A percentile compares a stretch with the other conserved stretches of the same genome.
phyloP scores from a whole-genome alignment of 2,888 invertebrate genomes.

The Cyaniris semiargus region DNA sequence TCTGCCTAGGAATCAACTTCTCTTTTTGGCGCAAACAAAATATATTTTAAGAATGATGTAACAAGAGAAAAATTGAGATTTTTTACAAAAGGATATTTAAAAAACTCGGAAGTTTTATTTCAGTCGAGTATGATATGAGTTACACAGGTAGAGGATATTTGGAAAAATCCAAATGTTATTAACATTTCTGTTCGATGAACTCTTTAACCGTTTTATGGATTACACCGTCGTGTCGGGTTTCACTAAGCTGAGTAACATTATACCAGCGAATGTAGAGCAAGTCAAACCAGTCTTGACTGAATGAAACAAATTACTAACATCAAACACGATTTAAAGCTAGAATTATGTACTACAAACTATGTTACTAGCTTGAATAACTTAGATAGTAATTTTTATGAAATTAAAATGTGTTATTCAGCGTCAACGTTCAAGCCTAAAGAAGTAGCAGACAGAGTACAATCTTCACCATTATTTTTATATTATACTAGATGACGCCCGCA shows the following conservation, averaged over 20 bases:
- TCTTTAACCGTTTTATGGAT: not conserved
- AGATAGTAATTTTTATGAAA: not conserved
- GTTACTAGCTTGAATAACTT: not conserved
- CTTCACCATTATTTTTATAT: too few relatives aligned
- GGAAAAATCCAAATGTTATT: not conserved
- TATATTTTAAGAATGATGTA: too few relatives aligned
- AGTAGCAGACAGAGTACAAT: too few relatives aligned
- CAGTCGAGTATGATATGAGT: not conserved
- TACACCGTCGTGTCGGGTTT: not conserved
- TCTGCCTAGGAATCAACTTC: too few relatives aligned
- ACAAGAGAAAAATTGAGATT: not conserved
- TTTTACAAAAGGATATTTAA: not conserved
- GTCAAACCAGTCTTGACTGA: constrained; percentile 23
- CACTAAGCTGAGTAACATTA: constrained; percentile 18
- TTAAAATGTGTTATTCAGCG: not conserved
- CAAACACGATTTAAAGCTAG: not conserved
- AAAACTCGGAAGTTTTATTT: not conserved
- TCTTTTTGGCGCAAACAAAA: too few relatives aligned
- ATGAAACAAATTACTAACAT: not conserved
- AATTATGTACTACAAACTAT: not conserved
- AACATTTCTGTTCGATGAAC: not conserved
- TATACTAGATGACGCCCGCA: too few relatives aligned
- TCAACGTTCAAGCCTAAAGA: too few relatives aligned
- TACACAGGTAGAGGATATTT: not conserved
- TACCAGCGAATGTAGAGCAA: constrained; percentile 22